These are phyloP conservation scores for Ceratosolen fusciceps DNA, from an alignment of 1,140 invertebrate genomes.

Conservation along the genomic window DNA sequence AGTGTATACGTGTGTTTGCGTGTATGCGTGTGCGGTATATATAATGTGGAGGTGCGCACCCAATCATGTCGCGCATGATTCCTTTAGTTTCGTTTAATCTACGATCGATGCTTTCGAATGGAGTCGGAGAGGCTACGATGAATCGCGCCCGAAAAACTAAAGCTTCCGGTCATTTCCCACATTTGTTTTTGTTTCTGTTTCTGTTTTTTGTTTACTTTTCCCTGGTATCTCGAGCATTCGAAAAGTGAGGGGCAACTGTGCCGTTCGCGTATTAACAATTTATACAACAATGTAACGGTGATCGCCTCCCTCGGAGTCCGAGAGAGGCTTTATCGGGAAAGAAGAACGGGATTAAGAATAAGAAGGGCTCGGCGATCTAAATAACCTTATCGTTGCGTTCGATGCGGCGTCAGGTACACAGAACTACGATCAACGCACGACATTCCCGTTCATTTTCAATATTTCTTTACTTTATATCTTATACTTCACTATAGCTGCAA, in stretches of 20 bases:
- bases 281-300: not conserved
- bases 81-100: constrained; percentile 22
- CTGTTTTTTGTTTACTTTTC: too few species aligned
- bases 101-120: not conserved
- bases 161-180: too few species aligned
- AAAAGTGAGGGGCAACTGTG: constrained; percentile 53
- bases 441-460: constrained; percentile 14
- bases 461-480: too few species aligned
- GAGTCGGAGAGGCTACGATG: not conserved
- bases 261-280: constrained; percentile 45
- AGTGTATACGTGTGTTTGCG: too few species aligned
- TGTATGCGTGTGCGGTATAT: too few species aligned
- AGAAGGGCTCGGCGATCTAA: constrained; percentile 38
- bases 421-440: constrained; percentile 49
- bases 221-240: not conserved
- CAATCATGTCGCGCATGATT: constrained; percentile 52
- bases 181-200: too few species aligned
- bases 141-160: not conserved
- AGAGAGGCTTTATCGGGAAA: constrained; percentile 36
- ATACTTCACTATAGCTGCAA: too few species aligned
- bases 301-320: not conserved
- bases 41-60: constrained; percentile 66
- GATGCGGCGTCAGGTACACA: constrained; percentile 65
- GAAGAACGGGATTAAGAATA: not conserved
- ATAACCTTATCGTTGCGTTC: constrained; percentile 49